Base-by-base conservation (phyloP, 2,888 invertebrate species). In the Sarcophaga subvicina region DNA sequence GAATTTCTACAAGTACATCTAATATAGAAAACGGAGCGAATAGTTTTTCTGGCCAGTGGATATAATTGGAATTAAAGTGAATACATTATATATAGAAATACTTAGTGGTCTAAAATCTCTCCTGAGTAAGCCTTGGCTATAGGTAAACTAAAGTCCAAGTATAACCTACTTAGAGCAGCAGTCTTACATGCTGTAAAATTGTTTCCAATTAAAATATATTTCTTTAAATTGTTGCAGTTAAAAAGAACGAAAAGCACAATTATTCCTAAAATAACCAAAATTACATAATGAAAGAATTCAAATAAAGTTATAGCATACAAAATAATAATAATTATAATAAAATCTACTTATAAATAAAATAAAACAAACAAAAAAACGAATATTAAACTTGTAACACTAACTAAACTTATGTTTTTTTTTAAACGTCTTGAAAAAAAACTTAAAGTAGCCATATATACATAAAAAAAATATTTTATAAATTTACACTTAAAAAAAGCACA, bases 401-500 rank as follows among this genome's bases (percentile, higher is more conserved):
- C 37, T 14, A 72, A 75, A 76, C 20, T 66, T 47, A 60, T 62
- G 59, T 81, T 85, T 76, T 64, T 64, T 70, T 80, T 66, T 45
- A 47, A 85, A 70, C 64, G 73, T 47, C 81, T 85, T 70, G 2
- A 60, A 79, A 81, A 69, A 60, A 76, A 81, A 78, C 78, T 14
- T 73, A 66, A 70, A 79, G 77, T 77, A 85, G 82, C 82, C 86
- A 86, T 80, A 83, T 63, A 54, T 64, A 54, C 17, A 54, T 54
- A 80, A 66, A 27, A 11, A 54, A 60, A 47, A 62, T 62, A 63
- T 12, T 63, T 47, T 49, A 82, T 64, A 22, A 64, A 83, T 20
- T 71, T 79, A 73, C 83, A 83, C 54, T 54, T 17, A 54, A 54
- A 54, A 49, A 54, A 54, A 54, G 12, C 12, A 54, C 12, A 54